Percentiles rank a stretch among this genome's conserved stretches.
phyloP scores from a whole-genome alignment of 1,140 invertebrate genomes.

The Aphidius ervi region DNA sequence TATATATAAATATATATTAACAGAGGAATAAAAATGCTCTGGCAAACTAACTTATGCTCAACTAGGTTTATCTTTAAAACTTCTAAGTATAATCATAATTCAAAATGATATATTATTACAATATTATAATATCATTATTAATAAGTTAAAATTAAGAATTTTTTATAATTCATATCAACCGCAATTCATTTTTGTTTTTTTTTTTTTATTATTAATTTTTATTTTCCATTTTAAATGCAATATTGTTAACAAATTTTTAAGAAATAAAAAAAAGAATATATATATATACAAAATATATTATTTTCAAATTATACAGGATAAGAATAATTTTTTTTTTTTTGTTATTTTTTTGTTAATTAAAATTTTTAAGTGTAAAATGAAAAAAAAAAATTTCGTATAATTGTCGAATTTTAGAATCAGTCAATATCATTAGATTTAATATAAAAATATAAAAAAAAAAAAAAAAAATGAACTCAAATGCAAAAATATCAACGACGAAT shows the following conservation, averaged over 20 bases:
- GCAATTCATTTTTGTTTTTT: constrained; percentile 1
- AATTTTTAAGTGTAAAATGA: constrained; percentile 13
- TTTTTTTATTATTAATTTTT: not conserved
- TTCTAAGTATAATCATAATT: constrained; percentile 27
- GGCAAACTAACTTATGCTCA: constrained; percentile 50
- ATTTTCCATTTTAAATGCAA: constrained; percentile 1
- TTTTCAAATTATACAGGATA: no score
- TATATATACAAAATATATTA: not conserved
- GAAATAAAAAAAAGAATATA: not conserved
- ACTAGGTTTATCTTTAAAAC: constrained; percentile 47
- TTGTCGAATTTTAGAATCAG: constrained; percentile 16
- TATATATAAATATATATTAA: not conserved
- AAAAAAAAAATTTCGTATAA: constrained; percentile 1
- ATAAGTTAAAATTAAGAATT: constrained; percentile 6
- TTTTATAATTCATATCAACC: constrained; percentile 16
- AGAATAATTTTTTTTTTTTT: no score
- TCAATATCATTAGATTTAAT: constrained; percentile 17
- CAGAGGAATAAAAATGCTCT: constrained; percentile 37
- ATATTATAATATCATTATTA: not conserved
- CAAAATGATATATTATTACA: constrained; percentile 29
- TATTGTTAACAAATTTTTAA: not conserved
- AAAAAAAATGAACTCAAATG: no score
- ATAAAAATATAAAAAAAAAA: constrained; percentile 3
- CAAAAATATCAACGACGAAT: constrained; percentile 10
- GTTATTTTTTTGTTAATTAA: constrained; percentile 19